A percentile compares a stretch with the other conserved stretches of the same genome.
phyloP scores from a whole-genome alignment of 2,888 invertebrate species.

The Chromoteleia sp. region DNA sequence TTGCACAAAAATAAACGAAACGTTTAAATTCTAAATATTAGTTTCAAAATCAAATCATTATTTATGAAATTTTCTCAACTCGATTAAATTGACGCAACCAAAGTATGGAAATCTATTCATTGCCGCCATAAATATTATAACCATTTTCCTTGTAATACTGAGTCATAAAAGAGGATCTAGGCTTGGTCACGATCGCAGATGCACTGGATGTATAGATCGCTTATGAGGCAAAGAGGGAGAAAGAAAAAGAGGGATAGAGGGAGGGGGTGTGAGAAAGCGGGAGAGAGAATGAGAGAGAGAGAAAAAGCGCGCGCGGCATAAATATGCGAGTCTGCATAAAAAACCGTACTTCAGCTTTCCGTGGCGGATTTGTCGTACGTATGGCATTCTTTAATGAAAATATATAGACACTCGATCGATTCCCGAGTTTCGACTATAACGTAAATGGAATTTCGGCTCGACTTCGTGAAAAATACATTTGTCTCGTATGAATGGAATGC shows the following conservation, averaged over 20 bases:
- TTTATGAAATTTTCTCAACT: constrained; percentile 30
- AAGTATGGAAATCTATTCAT: constrained; percentile 65
- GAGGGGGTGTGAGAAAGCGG: neutral
- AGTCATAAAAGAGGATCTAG: constrained; percentile 64
- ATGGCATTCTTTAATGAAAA: constrained; percentile 71
- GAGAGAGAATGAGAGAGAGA: too few relatives aligned
- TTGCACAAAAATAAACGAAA: neutral
- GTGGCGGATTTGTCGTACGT: constrained; percentile 58
- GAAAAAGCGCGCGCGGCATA: constrained; percentile 12
- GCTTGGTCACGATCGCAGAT: constrained; percentile 61
- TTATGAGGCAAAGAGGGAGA: constrained; percentile 35
- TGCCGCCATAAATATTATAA: constrained; percentile 63
- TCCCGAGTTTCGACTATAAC: constrained; percentile 58
- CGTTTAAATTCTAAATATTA: constrained; percentile 26
- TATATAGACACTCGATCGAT: constrained; percentile 74
- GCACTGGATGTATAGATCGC: constrained; percentile 57
- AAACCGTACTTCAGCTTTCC: constrained; percentile 51
- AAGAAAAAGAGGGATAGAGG: neutral
- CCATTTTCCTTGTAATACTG: constrained; percentile 57
- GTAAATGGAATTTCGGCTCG: constrained; percentile 39
- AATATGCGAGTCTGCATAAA: constrained; percentile 63
- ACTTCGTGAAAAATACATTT: constrained; percentile 43
- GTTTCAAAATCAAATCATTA: constrained; percentile 34
- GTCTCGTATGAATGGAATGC: constrained; percentile 29
- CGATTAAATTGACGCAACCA: constrained; percentile 33